Conservation (phyloP, 2,888 invertebrate genomes). For the Prosapia bicincta region DNA sequence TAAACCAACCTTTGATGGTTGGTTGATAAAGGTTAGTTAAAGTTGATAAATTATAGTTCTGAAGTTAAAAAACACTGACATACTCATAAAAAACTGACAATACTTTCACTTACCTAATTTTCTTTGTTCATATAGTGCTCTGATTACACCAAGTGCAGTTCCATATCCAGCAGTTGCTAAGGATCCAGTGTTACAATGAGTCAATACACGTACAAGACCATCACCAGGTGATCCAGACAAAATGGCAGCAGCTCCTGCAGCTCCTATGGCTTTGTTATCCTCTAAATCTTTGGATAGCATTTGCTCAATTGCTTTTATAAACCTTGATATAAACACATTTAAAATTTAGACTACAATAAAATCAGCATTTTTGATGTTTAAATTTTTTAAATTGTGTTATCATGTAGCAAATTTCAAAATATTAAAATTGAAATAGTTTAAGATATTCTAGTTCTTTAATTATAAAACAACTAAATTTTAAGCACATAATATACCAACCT, state of each 20-base stretch:
- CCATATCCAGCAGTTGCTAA: constrained; percentile 97
- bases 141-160: constrained; percentile 94
- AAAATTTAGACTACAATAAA: background rate
- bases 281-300: constrained; percentile 84
- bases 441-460: too few relatives aligned
- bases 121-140: constrained; percentile 69
- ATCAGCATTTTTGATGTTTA: too few relatives aligned
- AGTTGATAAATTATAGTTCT: too few relatives aligned
- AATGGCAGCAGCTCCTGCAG: constrained; percentile 77
- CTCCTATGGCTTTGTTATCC: constrained; percentile 84
- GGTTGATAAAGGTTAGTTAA: too few relatives aligned
- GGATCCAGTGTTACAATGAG: constrained; percentile 98
- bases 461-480: too few relatives aligned
- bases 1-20: too few relatives aligned
- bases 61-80: too few relatives aligned
- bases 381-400: too few relatives aligned
- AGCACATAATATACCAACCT: too few relatives aligned
- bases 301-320: constrained; percentile 70
- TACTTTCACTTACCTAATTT: constrained; percentile 70
- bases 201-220: constrained; percentile 69
- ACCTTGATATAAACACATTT: constrained; percentile 52
- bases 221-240: constrained; percentile 49
- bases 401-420: too few relatives aligned
- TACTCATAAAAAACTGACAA: too few relatives aligned
- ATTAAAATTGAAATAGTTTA: too few relatives aligned